A percentile compares a stretch with the other conserved stretches of the same genome.
phyloP scores from a whole-genome alignment of 2,113 vertebrate genomes.

The Cyprinodon variegatus region DNA sequence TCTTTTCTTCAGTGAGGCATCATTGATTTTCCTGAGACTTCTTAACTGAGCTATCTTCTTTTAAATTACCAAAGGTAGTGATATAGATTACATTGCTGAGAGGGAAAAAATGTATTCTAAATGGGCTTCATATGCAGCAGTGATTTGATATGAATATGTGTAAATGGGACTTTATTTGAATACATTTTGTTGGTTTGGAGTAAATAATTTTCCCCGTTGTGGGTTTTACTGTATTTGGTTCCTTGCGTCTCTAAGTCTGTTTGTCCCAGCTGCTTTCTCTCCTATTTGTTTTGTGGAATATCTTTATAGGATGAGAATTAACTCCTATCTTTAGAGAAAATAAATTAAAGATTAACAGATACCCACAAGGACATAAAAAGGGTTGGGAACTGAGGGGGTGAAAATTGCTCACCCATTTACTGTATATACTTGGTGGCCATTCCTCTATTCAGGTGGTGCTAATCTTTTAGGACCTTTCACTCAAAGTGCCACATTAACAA shows the following conservation, averaged over 20 bases:
- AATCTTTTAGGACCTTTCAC: slow-evolving; percentile 75
- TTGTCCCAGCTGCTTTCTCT: slow-evolving; percentile 1
- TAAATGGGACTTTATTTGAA: slow-evolving; percentile 73
- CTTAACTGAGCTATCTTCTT: slow-evolving; percentile 78
- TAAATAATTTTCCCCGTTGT: slow-evolving; percentile 64
- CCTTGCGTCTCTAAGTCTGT: slow-evolving; percentile 32
- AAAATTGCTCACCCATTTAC: slow-evolving; percentile 41
- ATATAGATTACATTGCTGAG: slow-evolving; percentile 66
- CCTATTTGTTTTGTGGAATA: slow-evolving; percentile 30
- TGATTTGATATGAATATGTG: slow-evolving; percentile 75
- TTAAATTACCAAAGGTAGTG: slow-evolving; percentile 72
- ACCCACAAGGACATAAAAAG: slow-evolving; percentile 15
- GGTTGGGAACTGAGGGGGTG: slow-evolving; percentile 47
- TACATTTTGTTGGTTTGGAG: slow-evolving; percentile 64
- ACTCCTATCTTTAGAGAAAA: slow-evolving; percentile 37
- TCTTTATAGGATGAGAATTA: slow-evolving; percentile 60
- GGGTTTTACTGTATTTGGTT: slow-evolving; percentile 31
- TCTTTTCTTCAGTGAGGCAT: slow-evolving; percentile 62
- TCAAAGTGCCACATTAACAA: slow-evolving; percentile 59
- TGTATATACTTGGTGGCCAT: slow-evolving; percentile 51
- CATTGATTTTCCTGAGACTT: slow-evolving; percentile 72
- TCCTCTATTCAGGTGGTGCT: slow-evolving; percentile 59
- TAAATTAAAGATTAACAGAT: slow-evolving; percentile 9
- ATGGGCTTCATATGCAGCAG: slow-evolving; percentile 71
- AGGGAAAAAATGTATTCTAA: slow-evolving; percentile 68